These are phyloP conservation scores for Acholoe squamosa DNA, from an alignment of 2,888 invertebrate genomes.

Conservation along the genomic window DNA sequence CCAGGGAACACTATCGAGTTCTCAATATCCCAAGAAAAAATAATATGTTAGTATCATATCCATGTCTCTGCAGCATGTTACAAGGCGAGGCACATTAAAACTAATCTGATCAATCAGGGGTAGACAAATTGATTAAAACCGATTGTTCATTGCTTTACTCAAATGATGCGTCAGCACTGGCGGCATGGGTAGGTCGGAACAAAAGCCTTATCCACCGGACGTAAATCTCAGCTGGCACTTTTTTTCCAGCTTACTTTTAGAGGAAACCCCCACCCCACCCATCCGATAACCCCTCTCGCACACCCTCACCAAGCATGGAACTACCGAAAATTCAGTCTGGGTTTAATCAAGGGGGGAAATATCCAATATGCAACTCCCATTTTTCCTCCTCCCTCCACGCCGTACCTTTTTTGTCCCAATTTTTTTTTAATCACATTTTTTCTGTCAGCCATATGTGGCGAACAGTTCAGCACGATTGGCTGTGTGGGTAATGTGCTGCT, in stretches of 20 bases:
- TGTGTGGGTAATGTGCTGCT: conserved; percentile 7
- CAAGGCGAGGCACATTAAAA: conserved; percentile 6
- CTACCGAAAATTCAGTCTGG: not conserved
- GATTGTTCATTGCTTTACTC: conserved; percentile 7
- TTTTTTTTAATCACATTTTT: too few relatives aligned
- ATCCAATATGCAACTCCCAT: conserved; percentile 1
- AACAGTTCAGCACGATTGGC: not conserved
- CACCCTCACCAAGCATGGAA: not conserved
- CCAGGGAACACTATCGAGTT: too few relatives aligned
- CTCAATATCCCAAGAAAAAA: not conserved
- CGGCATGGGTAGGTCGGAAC: not conserved
- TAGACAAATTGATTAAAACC: conserved; percentile 27
- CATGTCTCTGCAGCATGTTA: not conserved
- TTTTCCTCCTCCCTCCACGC: not conserved
- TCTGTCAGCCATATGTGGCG: not conserved
- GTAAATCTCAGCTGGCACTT: not conserved
- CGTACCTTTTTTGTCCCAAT: not conserved
- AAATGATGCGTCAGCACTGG: conserved; percentile 3
- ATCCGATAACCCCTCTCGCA: too few relatives aligned
- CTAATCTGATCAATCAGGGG: not conserved
- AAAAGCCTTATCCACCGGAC: not conserved
- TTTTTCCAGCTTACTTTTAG: not conserved
- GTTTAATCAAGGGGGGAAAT: conserved; percentile 43
- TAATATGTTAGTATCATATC: not conserved
- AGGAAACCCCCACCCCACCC: not conserved